phyloP scores from a whole-genome alignment of 2,113 vertebrate species.

The Callopanchax toddi region DNA sequence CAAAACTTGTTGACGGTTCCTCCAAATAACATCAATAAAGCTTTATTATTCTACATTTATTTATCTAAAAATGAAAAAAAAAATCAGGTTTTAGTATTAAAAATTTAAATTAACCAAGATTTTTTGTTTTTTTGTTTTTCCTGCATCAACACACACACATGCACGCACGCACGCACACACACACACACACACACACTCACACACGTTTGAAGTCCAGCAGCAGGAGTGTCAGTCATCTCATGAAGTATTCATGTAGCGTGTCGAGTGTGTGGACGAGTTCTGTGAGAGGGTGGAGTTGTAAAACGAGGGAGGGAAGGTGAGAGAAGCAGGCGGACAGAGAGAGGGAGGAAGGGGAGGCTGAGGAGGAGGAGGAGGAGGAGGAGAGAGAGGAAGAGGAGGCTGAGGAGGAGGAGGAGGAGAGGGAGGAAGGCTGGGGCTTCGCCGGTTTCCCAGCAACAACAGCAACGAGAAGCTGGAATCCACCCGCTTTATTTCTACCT shows the following conservation, averaged over 20 bases:
- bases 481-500: constrained; percentile 37
- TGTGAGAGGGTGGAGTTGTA: constrained; percentile 45
- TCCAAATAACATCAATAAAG: too few species aligned
- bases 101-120: too few species aligned
- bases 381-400: too few species aligned
- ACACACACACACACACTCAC: constrained; percentile 37
- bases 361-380: constrained; percentile 8
- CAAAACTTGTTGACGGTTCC: too few species aligned
- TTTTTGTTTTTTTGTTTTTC: not conserved
- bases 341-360: constrained; percentile 5
- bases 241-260: constrained; percentile 73
- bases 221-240: constrained; percentile 58
- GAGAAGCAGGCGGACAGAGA: constrained; percentile 37
- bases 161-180: constrained; percentile 32
- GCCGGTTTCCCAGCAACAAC: constrained; percentile 74
- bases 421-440: constrained; percentile 52
- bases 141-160: not conserved
- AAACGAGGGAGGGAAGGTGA: constrained; percentile 38
- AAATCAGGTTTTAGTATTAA: not conserved
- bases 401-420: constrained; percentile 12
- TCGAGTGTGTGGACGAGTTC: constrained; percentile 43
- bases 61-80: too few species aligned
- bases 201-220: constrained; percentile 68
- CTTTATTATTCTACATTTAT: too few species aligned
- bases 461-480: constrained; percentile 54